Evolutionary conservation across 2,113 vertebrate species (phyloP).

Genomic region (Sylvilagus bachmani): DNA sequence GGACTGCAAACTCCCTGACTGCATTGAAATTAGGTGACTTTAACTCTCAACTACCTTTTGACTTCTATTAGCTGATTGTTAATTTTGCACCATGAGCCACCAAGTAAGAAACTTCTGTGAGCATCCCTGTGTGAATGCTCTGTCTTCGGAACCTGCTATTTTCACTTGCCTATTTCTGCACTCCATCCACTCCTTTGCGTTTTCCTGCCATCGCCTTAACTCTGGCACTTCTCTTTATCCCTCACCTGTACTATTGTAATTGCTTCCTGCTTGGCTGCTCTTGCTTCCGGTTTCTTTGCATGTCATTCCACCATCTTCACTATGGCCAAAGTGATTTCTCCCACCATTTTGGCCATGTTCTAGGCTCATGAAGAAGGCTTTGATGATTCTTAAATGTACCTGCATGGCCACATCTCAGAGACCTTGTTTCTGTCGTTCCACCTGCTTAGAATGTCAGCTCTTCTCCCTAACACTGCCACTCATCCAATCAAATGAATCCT

Average conservation of each 20-base stretch:
- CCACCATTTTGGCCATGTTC: neutral
- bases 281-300: neutral
- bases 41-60: neutral
- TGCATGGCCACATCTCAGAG: neutral
- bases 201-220: neutral
- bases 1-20: neutral
- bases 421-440: neutral
- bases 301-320: neutral
- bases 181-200: neutral
- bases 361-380: neutral
- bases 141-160: neutral
- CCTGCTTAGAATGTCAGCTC: neutral
- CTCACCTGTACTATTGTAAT: neutral
- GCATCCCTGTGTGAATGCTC: neutral
- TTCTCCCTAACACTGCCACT: neutral
- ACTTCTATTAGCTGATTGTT: neutral
- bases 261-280: neutral
- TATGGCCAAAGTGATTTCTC: neutral
- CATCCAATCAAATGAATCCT: neutral
- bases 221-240: neutral
- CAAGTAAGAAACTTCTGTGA: neutral
- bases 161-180: neutral
- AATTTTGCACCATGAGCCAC: neutral
- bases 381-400: neutral
- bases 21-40: neutral